Base-by-base conservation (phyloP, 2,113 vertebrate genomes). In the Triplophysa tibetana region DNA sequence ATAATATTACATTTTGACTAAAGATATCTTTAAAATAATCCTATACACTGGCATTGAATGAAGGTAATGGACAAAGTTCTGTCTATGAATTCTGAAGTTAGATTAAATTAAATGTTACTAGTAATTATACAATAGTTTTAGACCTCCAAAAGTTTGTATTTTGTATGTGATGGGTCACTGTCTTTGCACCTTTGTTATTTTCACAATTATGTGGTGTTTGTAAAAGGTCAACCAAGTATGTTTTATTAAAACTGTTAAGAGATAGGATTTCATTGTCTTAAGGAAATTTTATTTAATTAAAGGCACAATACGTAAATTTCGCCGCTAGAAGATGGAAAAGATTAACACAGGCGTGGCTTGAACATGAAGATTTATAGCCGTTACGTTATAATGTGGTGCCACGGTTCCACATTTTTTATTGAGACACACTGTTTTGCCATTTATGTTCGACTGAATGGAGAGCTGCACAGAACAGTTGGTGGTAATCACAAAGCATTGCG, bases 51-150 rank as follows among this genome's bases (percentile, higher is more conserved):
- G 38, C 69, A 33, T 76, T 61, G 48, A 62, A 26, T 45, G 38
- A 75, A 81, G 48, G 54, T 66, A 23, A 66, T 54, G 70, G 61
- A 54, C n/a, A 62, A 23, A 58, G 50, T 58, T 41, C 48, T 66
- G 67, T 62, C 6, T 41, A 5, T 70, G 60, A 63, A 48, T 54
- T 65, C 65, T 65, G 43, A 77, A 52, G 62, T 75, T 64, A 77
- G 23, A 75, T 50, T 62, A n/a, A 10, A 26, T 63, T 7, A 48
- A 11, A 45, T 58, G 38, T 74, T 73, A 60, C 9, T 41, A 41
- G 58, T n/a, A 33, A 64, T 75, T 64, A n/a, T 64, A 43, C 16
- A 29, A 13, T 50, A 76, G 2, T 52, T 76, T 64, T 52, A 76
- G 17, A 63, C 64, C 58, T 63, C 16, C 7, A 17, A 43, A 29